Evolutionary conservation across 1,140 invertebrate species (phyloP).

Genomic region (Drosophila mauritiana): DNA sequence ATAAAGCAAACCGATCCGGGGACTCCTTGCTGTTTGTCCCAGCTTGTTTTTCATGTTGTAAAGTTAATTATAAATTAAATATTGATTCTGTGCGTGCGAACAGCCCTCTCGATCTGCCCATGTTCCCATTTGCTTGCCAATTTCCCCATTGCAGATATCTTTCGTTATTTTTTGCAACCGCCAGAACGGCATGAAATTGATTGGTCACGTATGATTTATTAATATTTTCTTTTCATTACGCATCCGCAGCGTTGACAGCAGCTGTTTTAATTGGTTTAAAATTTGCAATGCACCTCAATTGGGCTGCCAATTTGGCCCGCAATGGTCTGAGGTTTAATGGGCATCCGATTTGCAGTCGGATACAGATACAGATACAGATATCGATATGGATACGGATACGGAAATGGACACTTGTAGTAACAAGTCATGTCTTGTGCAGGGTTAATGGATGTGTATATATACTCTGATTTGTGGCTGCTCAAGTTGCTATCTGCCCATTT

Average conservation of each 20-base stretch:
- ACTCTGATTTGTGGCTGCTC: not conserved
- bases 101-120: conserved; percentile 31
- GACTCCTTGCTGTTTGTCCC: conserved; percentile 53
- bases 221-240: conserved; percentile 83
- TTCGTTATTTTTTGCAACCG: conserved; percentile 20
- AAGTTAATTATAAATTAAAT: conserved; percentile 84
- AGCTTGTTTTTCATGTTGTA: conserved; percentile 80
- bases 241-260: conserved; percentile 72
- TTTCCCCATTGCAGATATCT: not conserved
- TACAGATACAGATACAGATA: too few species aligned
- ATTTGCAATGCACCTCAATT: conserved; percentile 68
- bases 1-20: conserved; percentile 54
- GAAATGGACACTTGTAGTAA: not conserved
- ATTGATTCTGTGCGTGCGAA: conserved; percentile 70
- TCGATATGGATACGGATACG: too few species aligned
- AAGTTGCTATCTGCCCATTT: conserved; percentile 2
- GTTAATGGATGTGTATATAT: conserved; percentile 1
- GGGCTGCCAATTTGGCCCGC: conserved; percentile 59
- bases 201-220: conserved; percentile 83
- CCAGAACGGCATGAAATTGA: conserved; percentile 68
- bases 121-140: conserved; percentile 6
- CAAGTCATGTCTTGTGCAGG: conserved; percentile 1
- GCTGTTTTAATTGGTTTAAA: conserved; percentile 83
- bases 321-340: conserved; percentile 79
- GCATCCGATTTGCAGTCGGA: conserved; percentile 52